phyloP scores from a whole-genome alignment of 2,113 vertebrate species.

The Tyto alba region DNA sequence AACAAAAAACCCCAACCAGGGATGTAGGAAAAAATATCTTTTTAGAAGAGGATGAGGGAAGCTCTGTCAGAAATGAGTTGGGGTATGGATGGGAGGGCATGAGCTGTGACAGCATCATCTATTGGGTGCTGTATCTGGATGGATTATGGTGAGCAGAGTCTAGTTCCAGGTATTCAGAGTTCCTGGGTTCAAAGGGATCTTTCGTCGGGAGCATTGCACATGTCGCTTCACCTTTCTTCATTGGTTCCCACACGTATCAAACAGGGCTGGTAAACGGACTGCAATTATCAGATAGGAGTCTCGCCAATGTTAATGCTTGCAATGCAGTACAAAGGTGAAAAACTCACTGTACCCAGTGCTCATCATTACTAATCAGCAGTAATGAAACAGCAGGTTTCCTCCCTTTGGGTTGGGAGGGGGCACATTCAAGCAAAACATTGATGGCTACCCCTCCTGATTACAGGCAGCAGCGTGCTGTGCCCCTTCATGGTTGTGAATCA shows the following conservation, averaged over 20 bases:
- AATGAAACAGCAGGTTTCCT: background rate
- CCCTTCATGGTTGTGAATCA: accelerated
- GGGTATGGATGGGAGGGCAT: background rate
- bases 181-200: background rate
- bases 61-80: background rate
- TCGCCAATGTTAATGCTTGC: background rate
- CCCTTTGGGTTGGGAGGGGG: background rate
- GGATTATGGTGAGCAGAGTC: background rate
- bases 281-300: background rate
- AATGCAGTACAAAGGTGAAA: background rate
- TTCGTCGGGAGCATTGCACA: background rate
- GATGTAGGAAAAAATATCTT: background rate
- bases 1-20: accelerated
- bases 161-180: background rate
- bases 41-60: background rate
- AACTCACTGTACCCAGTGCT: background rate
- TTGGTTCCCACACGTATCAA: background rate
- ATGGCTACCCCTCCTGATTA: background rate
- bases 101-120: background rate
- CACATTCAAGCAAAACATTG: background rate
- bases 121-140: background rate
- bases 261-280: background rate
- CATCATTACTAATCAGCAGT: background rate
- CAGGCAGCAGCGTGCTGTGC: background rate
- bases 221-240: background rate